Percentiles rank a stretch among this genome's conserved stretches.
These are phyloP conservation scores for Scaptomyza hsui DNA, from an alignment of 1,140 invertebrate species.

Conservation along the genomic window DNA sequence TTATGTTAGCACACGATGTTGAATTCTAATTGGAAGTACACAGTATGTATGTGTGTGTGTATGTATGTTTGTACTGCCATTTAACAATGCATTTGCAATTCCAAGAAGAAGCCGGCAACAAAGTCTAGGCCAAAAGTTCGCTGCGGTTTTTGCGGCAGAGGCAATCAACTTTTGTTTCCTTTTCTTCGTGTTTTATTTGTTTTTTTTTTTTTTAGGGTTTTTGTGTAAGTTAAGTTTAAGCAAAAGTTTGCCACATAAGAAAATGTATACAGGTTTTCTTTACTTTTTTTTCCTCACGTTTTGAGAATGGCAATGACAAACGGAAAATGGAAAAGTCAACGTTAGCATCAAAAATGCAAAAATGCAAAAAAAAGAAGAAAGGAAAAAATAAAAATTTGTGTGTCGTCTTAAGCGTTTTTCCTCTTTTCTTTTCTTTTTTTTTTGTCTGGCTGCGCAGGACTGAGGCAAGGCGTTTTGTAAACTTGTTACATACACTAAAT, in stretches of 20 bases:
- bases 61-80: not conserved
- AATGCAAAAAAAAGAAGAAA: too few relatives aligned
- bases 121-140: slow-evolving; percentile 46
- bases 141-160: not conserved
- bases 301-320: slow-evolving; percentile 1
- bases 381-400: too few relatives aligned
- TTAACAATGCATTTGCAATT: slow-evolving; percentile 28
- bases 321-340: slow-evolving; percentile 12
- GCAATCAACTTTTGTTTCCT: slow-evolving; percentile 14
- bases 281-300: not conserved
- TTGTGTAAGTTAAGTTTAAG: slow-evolving; percentile 24
- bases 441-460: not conserved
- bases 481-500: slow-evolving; percentile 79
- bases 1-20: not conserved
- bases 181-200: not conserved
- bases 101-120: slow-evolving; percentile 16
- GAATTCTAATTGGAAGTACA: not conserved
- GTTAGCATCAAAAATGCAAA: slow-evolving; percentile 3
- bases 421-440: not conserved
- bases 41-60: not conserved
- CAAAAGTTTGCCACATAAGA: slow-evolving; percentile 11
- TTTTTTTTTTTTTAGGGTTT: slow-evolving; percentile 3
- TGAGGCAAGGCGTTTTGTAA: slow-evolving; percentile 63
- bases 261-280: slow-evolving; percentile 11
- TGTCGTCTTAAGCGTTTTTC: too few relatives aligned